phyloP scores from a whole-genome alignment of 2,797 vertebrate species.

The Peromyscus nudipes region DNA sequence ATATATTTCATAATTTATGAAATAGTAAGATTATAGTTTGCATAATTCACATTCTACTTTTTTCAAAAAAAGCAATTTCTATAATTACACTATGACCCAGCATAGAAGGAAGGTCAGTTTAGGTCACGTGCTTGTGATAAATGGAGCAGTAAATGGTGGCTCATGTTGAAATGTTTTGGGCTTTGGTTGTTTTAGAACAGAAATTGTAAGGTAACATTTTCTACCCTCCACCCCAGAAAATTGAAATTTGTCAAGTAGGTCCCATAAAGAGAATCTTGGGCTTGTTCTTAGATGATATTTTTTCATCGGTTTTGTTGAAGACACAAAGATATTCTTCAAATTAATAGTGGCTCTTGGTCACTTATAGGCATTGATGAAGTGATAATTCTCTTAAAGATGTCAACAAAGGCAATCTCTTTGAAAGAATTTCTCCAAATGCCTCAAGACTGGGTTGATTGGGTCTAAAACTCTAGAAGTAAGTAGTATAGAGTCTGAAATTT shows the following conservation, averaged over 20 bases:
- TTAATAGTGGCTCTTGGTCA: not conserved
- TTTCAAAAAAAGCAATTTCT: not conserved
- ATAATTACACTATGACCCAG: not conserved
- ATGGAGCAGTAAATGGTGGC: not conserved
- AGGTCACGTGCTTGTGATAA: slow-evolving; percentile 27
- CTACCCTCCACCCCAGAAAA: not conserved
- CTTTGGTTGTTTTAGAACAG: not conserved
- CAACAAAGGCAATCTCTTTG: not conserved
- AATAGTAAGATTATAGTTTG: slow-evolving; percentile 21
- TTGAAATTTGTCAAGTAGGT: not conserved
- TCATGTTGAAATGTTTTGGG: not conserved
- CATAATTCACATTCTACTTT: slow-evolving; percentile 6
- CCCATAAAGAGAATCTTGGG: not conserved
- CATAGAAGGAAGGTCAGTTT: not conserved
- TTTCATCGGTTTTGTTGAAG: slow-evolving; percentile 25
- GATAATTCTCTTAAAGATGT: not conserved
- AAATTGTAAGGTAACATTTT: not conserved
- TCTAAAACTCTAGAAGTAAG: not conserved
- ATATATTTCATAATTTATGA: not conserved
- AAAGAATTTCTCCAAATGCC: not conserved
- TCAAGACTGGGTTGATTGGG: not conserved
- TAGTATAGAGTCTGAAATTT: not conserved
- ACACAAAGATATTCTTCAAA: slow-evolving; percentile 4
- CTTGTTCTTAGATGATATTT: not conserved
- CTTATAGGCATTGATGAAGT: not conserved